A percentile compares a stretch with the other conserved stretches of the same genome.
phyloP scores from a whole-genome alignment of 2,888 invertebrate genomes.

The Conchocele bisecta region DNA sequence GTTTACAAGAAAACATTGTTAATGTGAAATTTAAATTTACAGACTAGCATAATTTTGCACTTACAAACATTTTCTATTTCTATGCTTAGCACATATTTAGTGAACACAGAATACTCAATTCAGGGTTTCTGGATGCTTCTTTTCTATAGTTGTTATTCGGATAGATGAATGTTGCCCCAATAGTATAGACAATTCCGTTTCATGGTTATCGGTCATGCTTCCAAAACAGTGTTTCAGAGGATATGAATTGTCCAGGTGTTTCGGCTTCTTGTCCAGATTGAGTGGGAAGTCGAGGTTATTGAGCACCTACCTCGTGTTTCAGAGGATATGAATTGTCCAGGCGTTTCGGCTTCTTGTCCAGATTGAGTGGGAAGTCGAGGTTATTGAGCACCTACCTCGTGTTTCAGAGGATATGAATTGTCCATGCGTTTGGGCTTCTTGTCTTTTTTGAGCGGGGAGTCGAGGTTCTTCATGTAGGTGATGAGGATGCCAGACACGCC shows the following conservation, averaged over 20 bases:
- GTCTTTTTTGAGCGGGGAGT: constrained; percentile 77
- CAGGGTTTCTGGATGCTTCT: too few relatives aligned
- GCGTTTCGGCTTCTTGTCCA: constrained; percentile 82
- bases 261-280: constrained; percentile 82
- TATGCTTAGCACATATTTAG: too few relatives aligned
- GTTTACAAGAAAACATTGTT: too few relatives aligned
- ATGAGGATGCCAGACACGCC: constrained; percentile 93
- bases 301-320: constrained; percentile 90
- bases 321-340: constrained; percentile 88
- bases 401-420: constrained; percentile 89
- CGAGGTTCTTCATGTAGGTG: constrained; percentile 90
- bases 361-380: constrained; percentile 76
- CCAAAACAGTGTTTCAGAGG: constrained; percentile 91
- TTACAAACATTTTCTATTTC: too few relatives aligned
- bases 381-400: constrained; percentile 89
- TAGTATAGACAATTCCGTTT: too few relatives aligned
- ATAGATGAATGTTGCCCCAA: too few relatives aligned
- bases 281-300: constrained; percentile 84
- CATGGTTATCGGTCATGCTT: too few relatives aligned
- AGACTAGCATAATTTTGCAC: too few relatives aligned
- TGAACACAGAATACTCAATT: too few relatives aligned
- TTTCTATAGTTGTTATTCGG: too few relatives aligned
- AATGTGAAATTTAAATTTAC: too few relatives aligned
- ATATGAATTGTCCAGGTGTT: constrained; percentile 85
- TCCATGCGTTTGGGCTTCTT: constrained; percentile 82